phyloP scores from a whole-genome alignment of 2,888 invertebrate species.

The Carabus problematicus region DNA sequence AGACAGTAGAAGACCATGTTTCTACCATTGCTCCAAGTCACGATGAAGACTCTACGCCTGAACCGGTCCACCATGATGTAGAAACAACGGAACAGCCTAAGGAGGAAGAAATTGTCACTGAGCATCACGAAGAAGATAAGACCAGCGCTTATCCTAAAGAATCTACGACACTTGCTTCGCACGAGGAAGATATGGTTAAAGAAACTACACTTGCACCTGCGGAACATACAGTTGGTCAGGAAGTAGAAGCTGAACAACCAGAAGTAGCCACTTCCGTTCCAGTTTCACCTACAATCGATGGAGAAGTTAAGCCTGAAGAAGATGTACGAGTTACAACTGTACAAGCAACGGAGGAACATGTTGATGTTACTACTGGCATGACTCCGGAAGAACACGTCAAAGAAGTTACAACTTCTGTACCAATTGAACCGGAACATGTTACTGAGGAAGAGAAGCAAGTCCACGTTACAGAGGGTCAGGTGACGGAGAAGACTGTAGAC shows the following conservation, averaged over 20 bases:
- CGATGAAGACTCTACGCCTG: background rate
- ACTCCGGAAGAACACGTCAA: constrained; percentile 42
- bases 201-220: constrained; percentile 1
- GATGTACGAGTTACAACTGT: constrained; percentile 43
- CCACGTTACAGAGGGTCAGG: constrained; percentile 11
- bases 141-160: background rate
- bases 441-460: constrained; percentile 12
- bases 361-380: constrained; percentile 34
- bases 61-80: background rate
- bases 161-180: background rate
- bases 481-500: constrained; percentile 34
- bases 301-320: constrained; percentile 36
- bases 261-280: constrained; percentile 6
- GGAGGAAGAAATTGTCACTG: constrained; percentile 16
- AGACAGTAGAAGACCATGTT: background rate
- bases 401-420: constrained; percentile 43
- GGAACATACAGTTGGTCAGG: constrained; percentile 18
- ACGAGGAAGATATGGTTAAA: background rate
- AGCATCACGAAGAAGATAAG: background rate
- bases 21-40: background rate
- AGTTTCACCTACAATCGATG: constrained; percentile 32
- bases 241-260: constrained; percentile 33
- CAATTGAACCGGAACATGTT: constrained; percentile 42
- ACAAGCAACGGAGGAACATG: constrained; percentile 35
- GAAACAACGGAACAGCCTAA: constrained; percentile 34